phyloP scores from a whole-genome alignment of 2,113 vertebrate genomes.

The Pelodiscus sinensis region DNA sequence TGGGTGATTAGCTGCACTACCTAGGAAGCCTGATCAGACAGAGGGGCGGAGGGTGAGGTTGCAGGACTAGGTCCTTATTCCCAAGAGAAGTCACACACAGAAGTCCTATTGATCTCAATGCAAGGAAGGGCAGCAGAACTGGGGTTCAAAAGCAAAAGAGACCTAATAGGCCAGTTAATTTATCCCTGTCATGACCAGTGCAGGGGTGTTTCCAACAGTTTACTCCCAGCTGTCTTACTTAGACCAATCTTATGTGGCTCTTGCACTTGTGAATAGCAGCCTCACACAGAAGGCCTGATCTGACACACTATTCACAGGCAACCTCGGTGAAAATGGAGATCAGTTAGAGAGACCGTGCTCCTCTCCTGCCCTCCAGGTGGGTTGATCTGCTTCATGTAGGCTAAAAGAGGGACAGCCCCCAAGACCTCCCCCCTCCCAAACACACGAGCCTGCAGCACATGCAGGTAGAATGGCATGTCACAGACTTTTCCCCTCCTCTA shows the following conservation, averaged over 20 bases:
- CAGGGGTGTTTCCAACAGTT: neutral
- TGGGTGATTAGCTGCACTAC: neutral
- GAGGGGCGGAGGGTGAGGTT: neutral
- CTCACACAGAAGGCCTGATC: neutral
- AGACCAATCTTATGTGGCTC: neutral
- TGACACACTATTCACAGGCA: neutral
- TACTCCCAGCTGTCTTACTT: neutral
- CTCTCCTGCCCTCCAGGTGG: neutral
- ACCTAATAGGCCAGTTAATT: neutral
- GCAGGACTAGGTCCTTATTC: neutral
- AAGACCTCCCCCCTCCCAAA: neutral
- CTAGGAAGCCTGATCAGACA: neutral
- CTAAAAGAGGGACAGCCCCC: neutral
- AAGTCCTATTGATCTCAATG: neutral
- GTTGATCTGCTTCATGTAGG: neutral
- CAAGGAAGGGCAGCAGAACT: neutral
- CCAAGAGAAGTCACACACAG: neutral
- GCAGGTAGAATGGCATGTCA: neutral
- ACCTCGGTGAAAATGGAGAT: neutral
- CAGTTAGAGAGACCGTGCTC: neutral
- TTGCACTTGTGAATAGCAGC: neutral
- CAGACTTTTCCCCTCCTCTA: neutral
- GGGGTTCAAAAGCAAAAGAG: neutral
- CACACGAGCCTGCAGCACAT: neutral
- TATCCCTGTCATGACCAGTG: neutral